Base-by-base conservation (phyloP, 2,113 vertebrate genomes). In the Leptobrachium leishanense region DNA sequence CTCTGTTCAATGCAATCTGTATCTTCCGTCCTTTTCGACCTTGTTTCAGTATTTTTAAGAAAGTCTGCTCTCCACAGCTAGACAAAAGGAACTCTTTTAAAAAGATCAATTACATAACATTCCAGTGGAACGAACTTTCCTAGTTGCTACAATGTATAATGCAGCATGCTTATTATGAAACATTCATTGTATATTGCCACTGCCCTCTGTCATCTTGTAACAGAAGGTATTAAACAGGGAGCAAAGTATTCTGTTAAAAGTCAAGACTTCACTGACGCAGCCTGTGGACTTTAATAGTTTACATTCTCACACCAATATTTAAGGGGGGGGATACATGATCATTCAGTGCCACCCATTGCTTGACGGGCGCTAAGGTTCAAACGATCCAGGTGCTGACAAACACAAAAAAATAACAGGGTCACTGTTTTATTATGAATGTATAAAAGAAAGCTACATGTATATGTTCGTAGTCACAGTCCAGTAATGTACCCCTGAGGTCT, bases 351-450 rank as follows among this genome's bases (percentile, higher is more conserved):
- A 3, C 12, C 62, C 20, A 78, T 40, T 64, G 13, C 50, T 43
- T 72, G 43, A 13, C 66, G 41, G 31, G 40, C 5, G 40, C 63
- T 64, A 79, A 72, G 50, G 43, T 69, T 68, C 63, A 55, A 40
- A 53, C 31, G 50, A 54, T 57, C 53, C 40, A 39, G 13, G 73
- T 75, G 73, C 65, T 50, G 13, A 76, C 31, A 15, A 50, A 44
- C 13, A 59, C 55, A 59, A 76, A 39, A 64, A 71, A 66, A 55
- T 79, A 78, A 79, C 77, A 79, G 77, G 77, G 77, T 79, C 71
- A 72, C 53, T 79, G 64, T 40, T 79, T 20, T 50, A 76, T 59
- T 39, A 66, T 73, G 62, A 79, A 79, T 79, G 77, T 79, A 62
- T 72, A 79, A 79, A 7, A 66, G 2, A n/a, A 46, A 70, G 1